phyloP scores from a whole-genome alignment of 53 echinoderm and acorn worm genomes.

The Paelopatides confundens region DNA sequence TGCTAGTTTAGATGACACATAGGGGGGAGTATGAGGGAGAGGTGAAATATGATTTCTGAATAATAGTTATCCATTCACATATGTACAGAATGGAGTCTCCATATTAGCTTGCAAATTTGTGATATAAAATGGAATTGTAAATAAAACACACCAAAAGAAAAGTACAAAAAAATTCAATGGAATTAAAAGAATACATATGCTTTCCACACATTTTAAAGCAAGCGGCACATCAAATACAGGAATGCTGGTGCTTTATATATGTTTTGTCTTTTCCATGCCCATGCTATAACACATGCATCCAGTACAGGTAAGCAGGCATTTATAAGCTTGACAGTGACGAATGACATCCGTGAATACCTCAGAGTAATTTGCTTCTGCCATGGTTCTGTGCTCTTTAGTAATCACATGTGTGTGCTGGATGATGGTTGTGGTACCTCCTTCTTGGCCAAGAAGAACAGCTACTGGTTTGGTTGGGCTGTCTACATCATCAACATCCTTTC shows the following conservation, averaged over 20 bases:
- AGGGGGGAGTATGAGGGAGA: no score
- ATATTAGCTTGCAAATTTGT: no score
- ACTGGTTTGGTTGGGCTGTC: conserved; percentile 92
- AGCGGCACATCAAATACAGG: background rate
- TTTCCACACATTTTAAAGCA: background rate
- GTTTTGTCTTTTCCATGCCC: background rate
- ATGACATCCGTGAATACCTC: conserved; percentile 24
- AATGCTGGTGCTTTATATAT: background rate
- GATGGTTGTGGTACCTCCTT: background rate
- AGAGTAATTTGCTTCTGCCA: background rate
- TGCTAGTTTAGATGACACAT: no score
- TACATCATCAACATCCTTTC: conserved; percentile 70
- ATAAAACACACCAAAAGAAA: no score
- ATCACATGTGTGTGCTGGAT: background rate
- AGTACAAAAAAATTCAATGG: no score
- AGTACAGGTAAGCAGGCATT: conserved; percentile 20
- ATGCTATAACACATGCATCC: no score
- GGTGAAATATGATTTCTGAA: no score
- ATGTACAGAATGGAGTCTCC: no score
- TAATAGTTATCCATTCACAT: no score
- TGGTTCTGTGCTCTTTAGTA: background rate
- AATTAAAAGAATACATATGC: no score
- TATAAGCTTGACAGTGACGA: conserved; percentile 25
- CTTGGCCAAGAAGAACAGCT: conserved; percentile 1
- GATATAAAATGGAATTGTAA: no score